Evolutionary conservation across 2,888 invertebrate genomes (phyloP), one percentile per base, ranked within the genome.

Genomic region (Aphodius sticticus): DNA sequence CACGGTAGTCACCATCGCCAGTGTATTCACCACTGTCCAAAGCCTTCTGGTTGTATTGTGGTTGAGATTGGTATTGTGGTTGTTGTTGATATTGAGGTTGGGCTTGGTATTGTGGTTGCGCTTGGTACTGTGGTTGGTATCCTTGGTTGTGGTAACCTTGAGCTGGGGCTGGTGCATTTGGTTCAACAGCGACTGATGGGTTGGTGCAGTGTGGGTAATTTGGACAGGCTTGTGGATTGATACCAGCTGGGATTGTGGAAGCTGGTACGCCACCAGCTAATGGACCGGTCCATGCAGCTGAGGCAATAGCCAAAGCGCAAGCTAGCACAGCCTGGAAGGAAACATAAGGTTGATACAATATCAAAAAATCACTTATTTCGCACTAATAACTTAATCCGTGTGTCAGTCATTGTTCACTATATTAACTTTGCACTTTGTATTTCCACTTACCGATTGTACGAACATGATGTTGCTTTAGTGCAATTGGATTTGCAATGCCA

Each of bases 1-100:
- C 89, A 81, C 85, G 88, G 84, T 88, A 89, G 83, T 89, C 89
- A 75, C 88, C 88, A 84, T 89, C 88, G 72, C 88, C 89, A 80
- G 86, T 87, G 85, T 89, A 88, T 82, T 86, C 87, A 69, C 88
- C 88, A 79, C 85, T 84, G 82, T 88, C 87, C 78, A 89, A 83
- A 78, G 86, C 86, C 26, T 79, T 78, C 37, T 76, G 78, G 75
- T 76, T 77, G 16, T 77, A 69, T 15, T 79, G 70, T 69, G 76
- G 75, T 77, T 79, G 79, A 4, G 77, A 75, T 16, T 71, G 76
- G 12, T 69, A 75, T 37, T 81, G 79, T 6, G 86, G 75, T 79
- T 77, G 70, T n/a, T 76, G 72, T 74, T 80, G 80, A 2, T 82
- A 82, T 76, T 80, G 78, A 53, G 84, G 16, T 2, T 69, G 53